A percentile compares a stretch with the other conserved stretches of the same genome.
Conservation (phyloP, 2,113 vertebrate species). For the Phocoena phocoena region DNA sequence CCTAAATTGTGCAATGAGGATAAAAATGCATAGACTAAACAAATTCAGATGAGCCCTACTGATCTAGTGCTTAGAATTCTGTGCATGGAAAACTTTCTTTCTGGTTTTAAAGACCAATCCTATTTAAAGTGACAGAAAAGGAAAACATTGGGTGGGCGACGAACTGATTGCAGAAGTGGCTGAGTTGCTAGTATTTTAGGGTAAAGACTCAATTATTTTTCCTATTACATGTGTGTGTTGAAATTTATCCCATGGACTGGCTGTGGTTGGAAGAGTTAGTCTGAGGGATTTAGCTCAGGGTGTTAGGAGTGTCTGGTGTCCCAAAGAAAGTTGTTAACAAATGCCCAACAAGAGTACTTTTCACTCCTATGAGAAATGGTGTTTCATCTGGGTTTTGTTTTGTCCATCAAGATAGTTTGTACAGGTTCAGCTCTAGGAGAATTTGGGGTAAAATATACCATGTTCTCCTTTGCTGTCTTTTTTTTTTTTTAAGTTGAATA, state of each 20-base stretch:
- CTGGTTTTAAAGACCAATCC: background rate
- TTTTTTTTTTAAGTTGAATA: background rate
- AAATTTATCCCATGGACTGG: background rate
- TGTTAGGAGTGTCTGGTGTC: background rate
- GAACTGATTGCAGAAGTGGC: background rate
- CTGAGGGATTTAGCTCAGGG: background rate
- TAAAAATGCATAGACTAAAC: slow-evolving; percentile 68
- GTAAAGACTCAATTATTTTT: background rate
- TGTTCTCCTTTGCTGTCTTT: background rate
- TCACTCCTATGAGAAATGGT: background rate
- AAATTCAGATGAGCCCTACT: background rate
- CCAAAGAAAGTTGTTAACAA: background rate
- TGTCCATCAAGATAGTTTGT: background rate
- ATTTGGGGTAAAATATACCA: background rate
- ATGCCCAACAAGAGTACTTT: background rate
- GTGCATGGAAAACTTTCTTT: background rate
- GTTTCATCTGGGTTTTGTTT: background rate
- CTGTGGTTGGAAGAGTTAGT: background rate
- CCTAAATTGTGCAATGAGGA: background rate
- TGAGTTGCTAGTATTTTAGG: background rate
- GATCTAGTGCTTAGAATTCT: background rate
- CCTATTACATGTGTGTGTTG: background rate
- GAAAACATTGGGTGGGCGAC: background rate
- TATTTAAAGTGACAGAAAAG: slow-evolving; percentile 45
- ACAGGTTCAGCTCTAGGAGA: background rate